A percentile compares a stretch with the other conserved stretches of the same genome.
phyloP scores from a whole-genome alignment of 64 coral and sea anemone genomes.

The Acropora tenuis region DNA sequence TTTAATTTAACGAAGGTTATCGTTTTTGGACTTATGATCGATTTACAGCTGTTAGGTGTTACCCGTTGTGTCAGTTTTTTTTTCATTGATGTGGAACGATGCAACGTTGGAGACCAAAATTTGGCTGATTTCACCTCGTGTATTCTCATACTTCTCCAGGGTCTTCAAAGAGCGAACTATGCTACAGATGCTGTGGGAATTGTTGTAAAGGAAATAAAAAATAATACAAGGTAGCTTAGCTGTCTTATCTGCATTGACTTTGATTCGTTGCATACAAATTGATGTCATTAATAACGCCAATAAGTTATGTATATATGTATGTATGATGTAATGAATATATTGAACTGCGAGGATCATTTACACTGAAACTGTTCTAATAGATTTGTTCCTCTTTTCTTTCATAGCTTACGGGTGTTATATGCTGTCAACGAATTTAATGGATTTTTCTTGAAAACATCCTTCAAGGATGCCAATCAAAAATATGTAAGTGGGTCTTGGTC shows the following conservation, averaged over 20 bases:
- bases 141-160: conserved; percentile 33
- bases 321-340: too few species aligned
- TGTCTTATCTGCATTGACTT: too few species aligned
- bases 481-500: conserved; percentile 31
- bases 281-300: too few species aligned
- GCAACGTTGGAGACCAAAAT: not conserved
- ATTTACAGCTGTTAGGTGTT: too few species aligned
- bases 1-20: too few species aligned
- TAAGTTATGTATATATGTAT: too few species aligned
- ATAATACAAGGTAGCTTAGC: conserved; percentile 50
- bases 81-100: too few species aligned
- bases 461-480: conserved; percentile 88
- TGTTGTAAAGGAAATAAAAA: conserved; percentile 88
- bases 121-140: not conserved
- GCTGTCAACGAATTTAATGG: conserved; percentile 96
- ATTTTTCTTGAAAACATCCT: conserved; percentile 87
- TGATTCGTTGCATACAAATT: too few species aligned
- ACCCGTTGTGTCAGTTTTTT: too few species aligned
- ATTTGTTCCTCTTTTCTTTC: not conserved
- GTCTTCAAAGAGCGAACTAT: conserved; percentile 88
- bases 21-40: too few species aligned
- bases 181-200: conserved; percentile 96
- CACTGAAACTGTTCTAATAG: not conserved
- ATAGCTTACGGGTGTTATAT: conserved; percentile 80
- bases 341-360: not conserved